Base-by-base conservation (phyloP, 2,113 vertebrate genomes). In the Rhabdornis inornatus region DNA sequence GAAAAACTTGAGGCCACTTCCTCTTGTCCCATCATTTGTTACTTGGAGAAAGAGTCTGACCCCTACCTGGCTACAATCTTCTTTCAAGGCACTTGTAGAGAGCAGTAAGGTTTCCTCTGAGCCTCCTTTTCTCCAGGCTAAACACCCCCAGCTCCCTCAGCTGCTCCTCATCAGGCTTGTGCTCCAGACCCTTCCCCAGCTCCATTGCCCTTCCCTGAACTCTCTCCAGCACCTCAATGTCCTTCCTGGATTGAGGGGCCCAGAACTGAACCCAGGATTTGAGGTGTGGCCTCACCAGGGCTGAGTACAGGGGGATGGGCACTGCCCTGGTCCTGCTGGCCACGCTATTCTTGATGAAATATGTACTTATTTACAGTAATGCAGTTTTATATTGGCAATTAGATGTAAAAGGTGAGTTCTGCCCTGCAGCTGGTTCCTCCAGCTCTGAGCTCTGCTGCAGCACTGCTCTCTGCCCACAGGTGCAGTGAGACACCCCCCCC, bases 301-400 rank as follows among this genome's bases (percentile, higher is more conserved):
- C 14, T 0, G 0, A 69, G 12, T 23, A 3, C n/a, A 40, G 24
- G 6, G 21, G 21, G 2, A 10, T 1, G 2, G 4, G 42, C 31
- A 2, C 25, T 42, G 49, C 21, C 14, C 63, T 49, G 25, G 1
- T 33, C 18, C 56, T 70, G 55, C n/a, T 69, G 49, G 5, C 49
- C 49, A 16, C 40, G 4, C 18, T 7, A 3, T 14, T 70, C 22
- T 40, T 49, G 56, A 28, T 49, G 19, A 22, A 77, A 9, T 15
- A 35, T 63, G 13, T 31, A 20, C 4, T 60, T 61, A 28, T 11
- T 25, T 61, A 65, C 6, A 83, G 7, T 42, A 49, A 47, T 5
- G 9, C 31, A 77, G 42, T 35, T 92, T 79, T 69, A 17, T 11
- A 39, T 23, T 9, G 27, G 33, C 57, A 59, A 12, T 47, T 35